Evolutionary conservation across 2,888 invertebrate genomes (phyloP).

Genomic region (Drosophila setosimentum): DNA sequence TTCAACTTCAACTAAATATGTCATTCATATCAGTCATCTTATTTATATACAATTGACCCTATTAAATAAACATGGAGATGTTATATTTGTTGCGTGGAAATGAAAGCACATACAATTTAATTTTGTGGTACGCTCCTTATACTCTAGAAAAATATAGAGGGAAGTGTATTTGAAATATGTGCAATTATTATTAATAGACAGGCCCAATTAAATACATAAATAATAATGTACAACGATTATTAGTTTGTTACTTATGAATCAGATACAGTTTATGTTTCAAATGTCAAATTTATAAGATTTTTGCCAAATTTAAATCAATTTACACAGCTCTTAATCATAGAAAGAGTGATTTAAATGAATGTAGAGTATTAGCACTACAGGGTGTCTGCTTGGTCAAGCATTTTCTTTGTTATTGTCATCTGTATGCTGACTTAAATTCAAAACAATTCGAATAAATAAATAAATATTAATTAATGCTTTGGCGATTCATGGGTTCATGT

Average conservation of each 20-base stretch:
- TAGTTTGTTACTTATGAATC: neutral
- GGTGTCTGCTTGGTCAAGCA: neutral
- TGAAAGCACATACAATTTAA: neutral
- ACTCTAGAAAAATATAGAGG: neutral
- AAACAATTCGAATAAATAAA: slow-evolving; percentile 64
- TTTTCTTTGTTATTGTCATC: slow-evolving; percentile 1
- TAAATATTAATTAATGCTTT: slow-evolving; percentile 62
- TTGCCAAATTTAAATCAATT: neutral
- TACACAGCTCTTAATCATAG: no score
- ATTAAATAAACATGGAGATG: slow-evolving; percentile 29
- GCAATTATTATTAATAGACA: neutral
- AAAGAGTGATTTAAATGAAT: neutral
- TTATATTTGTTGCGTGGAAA: slow-evolving; percentile 17
- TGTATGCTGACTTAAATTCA: slow-evolving; percentile 38
- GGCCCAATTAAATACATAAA: neutral
- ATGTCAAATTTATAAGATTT: neutral
- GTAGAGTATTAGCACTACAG: rapidly evolving
- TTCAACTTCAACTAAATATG: neutral
- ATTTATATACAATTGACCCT: slow-evolving; percentile 23
- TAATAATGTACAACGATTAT: neutral
- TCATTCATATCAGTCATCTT: neutral
- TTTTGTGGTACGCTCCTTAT: neutral
- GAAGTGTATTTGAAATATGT: neutral
- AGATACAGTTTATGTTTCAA: neutral
- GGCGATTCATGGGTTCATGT: slow-evolving; percentile 57